Conservation (phyloP, 2,888 invertebrate genomes). For the Caenorhabditis wallacei region DNA sequence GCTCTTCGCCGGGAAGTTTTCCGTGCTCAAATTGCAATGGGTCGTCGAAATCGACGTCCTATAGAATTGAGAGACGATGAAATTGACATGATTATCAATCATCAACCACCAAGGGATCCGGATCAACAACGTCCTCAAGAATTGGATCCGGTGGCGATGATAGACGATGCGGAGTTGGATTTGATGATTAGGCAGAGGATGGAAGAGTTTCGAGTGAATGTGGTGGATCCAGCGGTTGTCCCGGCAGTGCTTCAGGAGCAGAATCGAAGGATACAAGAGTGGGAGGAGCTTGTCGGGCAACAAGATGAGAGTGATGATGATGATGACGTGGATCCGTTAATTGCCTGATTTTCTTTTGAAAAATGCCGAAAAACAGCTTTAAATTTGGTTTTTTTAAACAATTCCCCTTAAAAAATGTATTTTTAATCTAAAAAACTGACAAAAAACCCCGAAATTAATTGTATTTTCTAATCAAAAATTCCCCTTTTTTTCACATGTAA, state of each 20-base stretch:
- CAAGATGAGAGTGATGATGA: conserved; percentile 4
- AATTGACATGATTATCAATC: not conserved
- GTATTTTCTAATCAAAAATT: too few relatives aligned
- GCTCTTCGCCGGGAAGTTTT: too few relatives aligned
- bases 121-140: not conserved
- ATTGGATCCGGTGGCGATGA: not conserved
- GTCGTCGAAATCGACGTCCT: too few relatives aligned
- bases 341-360: too few relatives aligned
- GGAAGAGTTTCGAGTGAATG: not conserved
- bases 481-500: too few relatives aligned
- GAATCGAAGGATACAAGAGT: not conserved
- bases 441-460: not conserved
- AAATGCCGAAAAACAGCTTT: too few relatives aligned
- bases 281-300: not conserved
- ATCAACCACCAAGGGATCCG: not conserved
- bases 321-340: not conserved
- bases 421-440: not conserved
- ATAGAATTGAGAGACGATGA: too few relatives aligned
- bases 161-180: not conserved
- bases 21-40: too few relatives aligned
- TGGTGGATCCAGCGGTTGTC: not conserved
- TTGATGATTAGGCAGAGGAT: not conserved
- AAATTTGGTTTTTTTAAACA: too few relatives aligned
- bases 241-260: not conserved
- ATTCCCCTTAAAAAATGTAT: too few relatives aligned